Evolutionary conservation across 1,140 invertebrate species (phyloP).

Genomic region (Heliothis subflexa): DNA sequence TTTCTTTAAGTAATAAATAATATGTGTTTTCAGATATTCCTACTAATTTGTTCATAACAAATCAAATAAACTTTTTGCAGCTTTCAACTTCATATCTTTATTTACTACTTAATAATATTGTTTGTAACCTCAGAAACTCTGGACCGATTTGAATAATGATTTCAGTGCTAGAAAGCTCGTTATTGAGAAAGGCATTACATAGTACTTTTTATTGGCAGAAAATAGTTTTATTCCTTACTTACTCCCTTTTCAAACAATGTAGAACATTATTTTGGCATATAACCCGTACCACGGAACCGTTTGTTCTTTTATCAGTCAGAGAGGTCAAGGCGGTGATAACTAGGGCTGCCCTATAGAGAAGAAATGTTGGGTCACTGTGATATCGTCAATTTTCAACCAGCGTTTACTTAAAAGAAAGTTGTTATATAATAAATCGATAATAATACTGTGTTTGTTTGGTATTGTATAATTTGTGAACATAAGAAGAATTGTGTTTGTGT

Average conservation of each 20-base stretch:
- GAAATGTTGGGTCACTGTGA: constrained; percentile 28
- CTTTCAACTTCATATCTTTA: too few species aligned
- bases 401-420: neutral
- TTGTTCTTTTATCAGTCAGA: constrained; percentile 31
- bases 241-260: neutral
- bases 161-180: too few species aligned
- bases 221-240: neutral
- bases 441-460: neutral
- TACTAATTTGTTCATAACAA: too few species aligned
- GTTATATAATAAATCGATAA: constrained; percentile 18
- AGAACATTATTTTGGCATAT: constrained; percentile 2
- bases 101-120: too few species aligned
- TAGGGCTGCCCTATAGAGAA: constrained; percentile 30
- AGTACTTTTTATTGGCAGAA: too few species aligned
- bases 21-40: too few species aligned
- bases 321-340: constrained; percentile 45
- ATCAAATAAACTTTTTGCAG: too few species aligned
- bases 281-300: constrained; percentile 18
- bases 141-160: too few species aligned
- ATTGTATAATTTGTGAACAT: neutral
- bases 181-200: too few species aligned
- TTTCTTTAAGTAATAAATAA: too few species aligned
- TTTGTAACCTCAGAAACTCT: too few species aligned
- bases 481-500: neutral
- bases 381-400: constrained; percentile 2